A percentile compares a stretch with the other conserved stretches of the same genome.
Evolutionary conservation across 2,888 invertebrate species (phyloP).

Genomic region (Polia nebulosa): DNA sequence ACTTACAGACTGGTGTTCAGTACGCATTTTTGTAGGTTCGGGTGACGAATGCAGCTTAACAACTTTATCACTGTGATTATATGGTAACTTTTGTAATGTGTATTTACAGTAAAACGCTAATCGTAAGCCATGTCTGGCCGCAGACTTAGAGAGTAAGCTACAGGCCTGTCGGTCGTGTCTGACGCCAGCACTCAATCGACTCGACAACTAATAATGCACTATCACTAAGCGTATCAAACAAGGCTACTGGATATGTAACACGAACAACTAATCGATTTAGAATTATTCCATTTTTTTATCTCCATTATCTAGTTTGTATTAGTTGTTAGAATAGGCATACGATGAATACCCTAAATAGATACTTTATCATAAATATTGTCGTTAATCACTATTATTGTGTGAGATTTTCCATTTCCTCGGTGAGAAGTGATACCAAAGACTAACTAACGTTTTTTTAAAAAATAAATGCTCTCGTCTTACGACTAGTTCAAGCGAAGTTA

Average conservation of each 20-base stretch:
- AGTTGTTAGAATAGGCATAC: slow-evolving; percentile 30
- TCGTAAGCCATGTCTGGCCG: background rate
- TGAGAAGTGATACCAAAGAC: slow-evolving; percentile 51
- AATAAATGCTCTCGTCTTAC: slow-evolving; percentile 80
- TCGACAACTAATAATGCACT: slow-evolving; percentile 40
- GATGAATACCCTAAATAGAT: slow-evolving; percentile 45
- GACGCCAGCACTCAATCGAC: slow-evolving; percentile 6
- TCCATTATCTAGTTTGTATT: slow-evolving; percentile 26
- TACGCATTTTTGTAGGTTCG: background rate
- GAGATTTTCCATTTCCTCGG: slow-evolving; percentile 58
- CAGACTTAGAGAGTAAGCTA: slow-evolving; percentile 18
- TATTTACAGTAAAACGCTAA: background rate
- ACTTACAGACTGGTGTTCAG: background rate
- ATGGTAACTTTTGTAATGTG: background rate
- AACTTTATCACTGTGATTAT: background rate
- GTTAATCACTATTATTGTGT: slow-evolving; percentile 57
- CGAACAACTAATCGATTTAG: slow-evolving; percentile 41
- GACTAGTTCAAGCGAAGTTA: slow-evolving; percentile 78
- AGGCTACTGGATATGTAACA: slow-evolving; percentile 60
- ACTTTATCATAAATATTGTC: slow-evolving; percentile 66
- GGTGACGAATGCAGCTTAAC: background rate
- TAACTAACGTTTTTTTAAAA: slow-evolving; percentile 52
- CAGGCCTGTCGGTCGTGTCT: slow-evolving; percentile 18
- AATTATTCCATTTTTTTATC: slow-evolving; percentile 15
- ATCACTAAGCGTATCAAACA: slow-evolving; percentile 46